Conservation (phyloP, 64 coral and sea anemone genomes). For the Montipora efflorescens region DNA sequence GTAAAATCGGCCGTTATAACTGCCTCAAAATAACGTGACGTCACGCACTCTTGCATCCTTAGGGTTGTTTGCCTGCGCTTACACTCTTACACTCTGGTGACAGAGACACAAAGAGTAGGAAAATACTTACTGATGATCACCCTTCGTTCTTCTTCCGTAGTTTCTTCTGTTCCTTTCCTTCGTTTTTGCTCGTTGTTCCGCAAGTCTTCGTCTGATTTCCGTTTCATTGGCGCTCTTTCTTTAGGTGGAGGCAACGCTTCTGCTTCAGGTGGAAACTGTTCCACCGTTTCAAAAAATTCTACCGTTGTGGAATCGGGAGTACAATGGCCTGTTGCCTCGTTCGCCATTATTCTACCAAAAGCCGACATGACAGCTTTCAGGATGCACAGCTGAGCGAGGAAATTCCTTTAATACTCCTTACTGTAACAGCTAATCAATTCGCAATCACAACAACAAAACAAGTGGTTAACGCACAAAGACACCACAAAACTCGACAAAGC, state of each 20-base stretch:
- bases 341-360: background rate
- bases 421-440: background rate
- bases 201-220: constrained; percentile 29
- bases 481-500: background rate
- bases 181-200: background rate
- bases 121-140: constrained; percentile 33
- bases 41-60: too few species aligned
- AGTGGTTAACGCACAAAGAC: background rate
- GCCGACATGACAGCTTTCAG: background rate
- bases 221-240: background rate
- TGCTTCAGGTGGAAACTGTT: background rate
- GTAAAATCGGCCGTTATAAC: too few species aligned
- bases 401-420: background rate
- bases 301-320: background rate
- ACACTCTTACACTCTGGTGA: too few species aligned
- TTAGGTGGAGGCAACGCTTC: background rate
- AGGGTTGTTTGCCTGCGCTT: too few species aligned
- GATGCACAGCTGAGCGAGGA: background rate
- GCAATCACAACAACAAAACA: background rate
- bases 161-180: background rate
- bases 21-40: too few species aligned
- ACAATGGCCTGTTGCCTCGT: background rate
- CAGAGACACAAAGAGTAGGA: too few species aligned
- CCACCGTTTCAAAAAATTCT: background rate
- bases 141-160: background rate